phyloP scores from a whole-genome alignment of 2,888 invertebrate genomes.

The Acronicta alni region DNA sequence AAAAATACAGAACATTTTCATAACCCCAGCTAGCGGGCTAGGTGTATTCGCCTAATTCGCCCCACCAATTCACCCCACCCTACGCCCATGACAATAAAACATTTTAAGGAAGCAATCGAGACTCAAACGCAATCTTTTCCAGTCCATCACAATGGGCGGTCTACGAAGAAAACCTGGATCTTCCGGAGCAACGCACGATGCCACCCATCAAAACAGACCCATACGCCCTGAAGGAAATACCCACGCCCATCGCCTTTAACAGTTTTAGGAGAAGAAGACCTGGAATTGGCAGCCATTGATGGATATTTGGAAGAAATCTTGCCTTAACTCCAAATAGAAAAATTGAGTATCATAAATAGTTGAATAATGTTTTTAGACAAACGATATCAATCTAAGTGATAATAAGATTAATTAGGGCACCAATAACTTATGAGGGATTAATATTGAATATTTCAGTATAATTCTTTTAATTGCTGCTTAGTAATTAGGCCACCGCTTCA shows the following conservation, averaged over 20 bases:
- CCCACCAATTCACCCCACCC: too few relatives aligned
- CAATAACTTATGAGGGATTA: too few relatives aligned
- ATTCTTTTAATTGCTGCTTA: too few relatives aligned
- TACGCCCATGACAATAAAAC: too few relatives aligned
- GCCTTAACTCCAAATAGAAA: constrained; percentile 20
- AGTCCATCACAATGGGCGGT: constrained; percentile 85
- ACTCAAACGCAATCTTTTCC: constrained; percentile 45
- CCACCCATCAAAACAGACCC: constrained; percentile 79
- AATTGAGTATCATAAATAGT: not conserved
- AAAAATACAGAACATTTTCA: too few relatives aligned
- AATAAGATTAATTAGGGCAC: not conserved
- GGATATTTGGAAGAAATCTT: constrained; percentile 22
- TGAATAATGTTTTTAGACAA: not conserved
- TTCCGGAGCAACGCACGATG: constrained; percentile 76
- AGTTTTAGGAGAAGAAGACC: constrained; percentile 70
- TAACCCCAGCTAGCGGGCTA: too few relatives aligned
- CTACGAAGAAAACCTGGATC: constrained; percentile 80
- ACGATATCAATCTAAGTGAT: not conserved
- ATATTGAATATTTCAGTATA: too few relatives aligned
- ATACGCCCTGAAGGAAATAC: constrained; percentile 80
- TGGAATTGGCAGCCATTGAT: constrained; percentile 47
- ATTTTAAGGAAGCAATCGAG: too few relatives aligned
- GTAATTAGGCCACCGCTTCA: too few relatives aligned
- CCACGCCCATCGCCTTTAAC: constrained; percentile 77
- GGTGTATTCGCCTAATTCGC: too few relatives aligned